A percentile compares a stretch with the other conserved stretches of the same genome.
Conservation (phyloP, 2,888 invertebrate species). For the Dyspetes luteomarginatus region DNA sequence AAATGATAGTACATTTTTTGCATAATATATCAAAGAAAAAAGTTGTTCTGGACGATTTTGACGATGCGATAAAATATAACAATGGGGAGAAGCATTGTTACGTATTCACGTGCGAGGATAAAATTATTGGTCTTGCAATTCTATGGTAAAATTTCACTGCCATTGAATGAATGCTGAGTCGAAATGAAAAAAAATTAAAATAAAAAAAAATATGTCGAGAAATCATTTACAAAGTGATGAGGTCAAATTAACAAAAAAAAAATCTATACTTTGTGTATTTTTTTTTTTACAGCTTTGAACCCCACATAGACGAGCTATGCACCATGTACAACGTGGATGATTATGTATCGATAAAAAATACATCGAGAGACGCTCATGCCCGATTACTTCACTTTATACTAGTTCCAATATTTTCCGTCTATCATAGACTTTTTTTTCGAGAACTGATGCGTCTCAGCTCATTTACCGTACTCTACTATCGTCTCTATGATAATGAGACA, state of each 20-base stretch:
- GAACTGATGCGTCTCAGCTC: slow-evolving; percentile 86
- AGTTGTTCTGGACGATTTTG: slow-evolving; percentile 69
- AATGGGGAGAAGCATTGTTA: slow-evolving; percentile 79
- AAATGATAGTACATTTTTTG: slow-evolving; percentile 69
- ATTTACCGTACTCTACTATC: slow-evolving; percentile 85
- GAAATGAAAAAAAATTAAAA: no score
- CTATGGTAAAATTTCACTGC: slow-evolving; percentile 83
- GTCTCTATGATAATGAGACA: slow-evolving; percentile 80
- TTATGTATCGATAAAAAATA: slow-evolving; percentile 77
- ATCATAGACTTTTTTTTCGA: slow-evolving; percentile 85
- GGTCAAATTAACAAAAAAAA: neutral
- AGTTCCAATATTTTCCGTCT: slow-evolving; percentile 86
- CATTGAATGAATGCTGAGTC: no score
- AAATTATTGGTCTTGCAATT: slow-evolving; percentile 84
- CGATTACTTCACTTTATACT: slow-evolving; percentile 84
- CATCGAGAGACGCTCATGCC: slow-evolving; percentile 80
- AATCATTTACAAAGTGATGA: neutral
- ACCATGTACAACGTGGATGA: slow-evolving; percentile 82
- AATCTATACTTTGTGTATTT: no score
- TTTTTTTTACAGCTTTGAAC: slow-evolving; percentile 33
- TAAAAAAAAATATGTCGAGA: neutral
- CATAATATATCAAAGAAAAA: slow-evolving; percentile 66
- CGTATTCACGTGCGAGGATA: slow-evolving; percentile 82
- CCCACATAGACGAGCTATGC: slow-evolving; percentile 49
- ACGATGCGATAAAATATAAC: slow-evolving; percentile 67